These are phyloP conservation scores for Lasioglossum oenotherae DNA, from an alignment of 2,888 invertebrate species.

Conservation along the genomic window DNA sequence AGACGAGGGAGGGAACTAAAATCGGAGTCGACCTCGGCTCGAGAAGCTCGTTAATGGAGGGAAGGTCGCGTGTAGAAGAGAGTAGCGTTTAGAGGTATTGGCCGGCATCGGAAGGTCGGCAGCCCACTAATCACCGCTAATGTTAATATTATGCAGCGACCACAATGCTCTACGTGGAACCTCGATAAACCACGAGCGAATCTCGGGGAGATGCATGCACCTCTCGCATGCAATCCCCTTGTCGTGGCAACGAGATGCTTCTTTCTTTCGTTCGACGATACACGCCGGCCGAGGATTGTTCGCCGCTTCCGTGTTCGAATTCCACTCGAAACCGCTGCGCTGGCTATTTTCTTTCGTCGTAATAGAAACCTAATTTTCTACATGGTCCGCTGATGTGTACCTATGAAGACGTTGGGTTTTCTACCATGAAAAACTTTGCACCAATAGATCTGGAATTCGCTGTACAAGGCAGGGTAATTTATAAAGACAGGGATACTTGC, in stretches of 20 bases:
- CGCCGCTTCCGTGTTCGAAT: conserved; percentile 47
- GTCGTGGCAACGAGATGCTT: conserved; percentile 56
- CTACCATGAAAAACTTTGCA: neutral
- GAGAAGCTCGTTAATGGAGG: conserved; percentile 80
- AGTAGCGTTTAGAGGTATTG: conserved; percentile 74
- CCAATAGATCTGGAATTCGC: neutral
- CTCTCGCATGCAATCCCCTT: conserved; percentile 79
- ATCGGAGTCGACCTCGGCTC: conserved; percentile 62
- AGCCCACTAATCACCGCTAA: conserved; percentile 83
- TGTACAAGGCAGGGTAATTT: neutral
- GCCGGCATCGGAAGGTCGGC: conserved; percentile 72
- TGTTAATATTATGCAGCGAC: conserved; percentile 83
- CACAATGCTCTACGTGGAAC: conserved; percentile 81
- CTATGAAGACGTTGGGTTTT: neutral
- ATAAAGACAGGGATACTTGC: neutral
- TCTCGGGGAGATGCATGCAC: conserved; percentile 78
- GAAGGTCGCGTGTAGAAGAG: conserved; percentile 76
- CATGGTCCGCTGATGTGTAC: neutral
- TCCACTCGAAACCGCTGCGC: conserved; percentile 16
- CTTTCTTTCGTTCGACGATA: conserved; percentile 34
- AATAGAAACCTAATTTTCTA: neutral
- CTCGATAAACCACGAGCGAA: conserved; percentile 78
- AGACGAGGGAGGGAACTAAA: conserved; percentile 61
- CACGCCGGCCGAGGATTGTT: conserved; percentile 36
- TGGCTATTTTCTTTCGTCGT: neutral